These are phyloP conservation scores for Panulirus ornatus DNA, from an alignment of 1,140 invertebrate species.

Conservation along the genomic window DNA sequence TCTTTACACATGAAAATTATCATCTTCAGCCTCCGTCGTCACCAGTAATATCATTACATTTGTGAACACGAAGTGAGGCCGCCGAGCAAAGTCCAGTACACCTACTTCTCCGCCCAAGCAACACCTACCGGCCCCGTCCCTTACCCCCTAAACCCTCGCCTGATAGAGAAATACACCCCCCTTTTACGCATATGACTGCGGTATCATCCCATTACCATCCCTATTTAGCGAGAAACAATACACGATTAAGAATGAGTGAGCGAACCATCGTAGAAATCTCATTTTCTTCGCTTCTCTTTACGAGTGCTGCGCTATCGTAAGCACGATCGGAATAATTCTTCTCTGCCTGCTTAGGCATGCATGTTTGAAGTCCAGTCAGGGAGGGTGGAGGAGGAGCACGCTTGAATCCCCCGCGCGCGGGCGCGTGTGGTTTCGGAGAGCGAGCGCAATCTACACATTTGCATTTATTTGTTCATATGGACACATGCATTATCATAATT, in stretches of 20 bases:
- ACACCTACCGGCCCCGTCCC: neutral
- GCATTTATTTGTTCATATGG: conserved; percentile 21
- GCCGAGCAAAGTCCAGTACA: neutral
- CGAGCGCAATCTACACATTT: conserved; percentile 27
- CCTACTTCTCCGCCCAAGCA: neutral
- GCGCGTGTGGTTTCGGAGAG: too few relatives aligned
- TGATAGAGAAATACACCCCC: neutral
- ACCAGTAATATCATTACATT: neutral
- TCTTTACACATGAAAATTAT: neutral
- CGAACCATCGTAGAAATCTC: neutral
- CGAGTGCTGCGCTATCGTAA: neutral
- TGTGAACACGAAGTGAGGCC: neutral
- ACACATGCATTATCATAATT: conserved; percentile 35
- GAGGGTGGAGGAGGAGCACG: neutral
- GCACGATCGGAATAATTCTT: neutral
- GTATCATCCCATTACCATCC: neutral
- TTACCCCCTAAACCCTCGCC: neutral
- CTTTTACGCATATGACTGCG: neutral
- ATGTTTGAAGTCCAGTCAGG: neutral
- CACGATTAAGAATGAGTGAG: neutral
- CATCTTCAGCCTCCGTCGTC: neutral
- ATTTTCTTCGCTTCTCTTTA: neutral
- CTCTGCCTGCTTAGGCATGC: conserved; percentile 2
- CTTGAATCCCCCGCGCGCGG: neutral
- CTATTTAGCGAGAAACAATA: neutral